phyloP scores from a whole-genome alignment of 2,888 invertebrate genomes.

The Linnaemya tessellans region DNA sequence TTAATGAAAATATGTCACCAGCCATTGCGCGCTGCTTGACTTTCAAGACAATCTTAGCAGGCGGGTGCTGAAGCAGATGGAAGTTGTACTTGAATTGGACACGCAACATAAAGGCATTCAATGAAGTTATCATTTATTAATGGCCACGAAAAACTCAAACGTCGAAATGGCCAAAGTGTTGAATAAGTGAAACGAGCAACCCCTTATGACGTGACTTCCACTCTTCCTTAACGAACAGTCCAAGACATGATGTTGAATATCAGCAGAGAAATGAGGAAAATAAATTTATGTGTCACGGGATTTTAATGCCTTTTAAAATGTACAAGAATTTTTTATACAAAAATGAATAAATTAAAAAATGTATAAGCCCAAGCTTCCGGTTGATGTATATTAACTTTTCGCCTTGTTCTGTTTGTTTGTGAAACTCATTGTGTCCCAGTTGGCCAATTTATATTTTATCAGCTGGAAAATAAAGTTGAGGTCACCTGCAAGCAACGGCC shows the following conservation, averaged over 20 bases:
- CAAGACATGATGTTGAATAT: slow-evolving; percentile 2
- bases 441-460: too few species aligned
- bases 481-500: too few species aligned
- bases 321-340: not conserved
- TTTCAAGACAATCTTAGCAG: not conserved
- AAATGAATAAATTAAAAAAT: slow-evolving; percentile 12
- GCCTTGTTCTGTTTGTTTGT: not conserved
- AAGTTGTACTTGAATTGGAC: slow-evolving; percentile 46
- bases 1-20: slow-evolving; percentile 59
- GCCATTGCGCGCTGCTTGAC: not conserved
- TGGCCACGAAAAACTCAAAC: slow-evolving; percentile 18
- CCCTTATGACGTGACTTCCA: not conserved
- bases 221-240: not conserved
- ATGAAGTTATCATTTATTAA: slow-evolving; percentile 65
- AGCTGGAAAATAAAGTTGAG: too few species aligned
- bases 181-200: slow-evolving; percentile 8
- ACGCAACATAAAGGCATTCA: slow-evolving; percentile 60
- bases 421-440: too few species aligned
- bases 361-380: slow-evolving; percentile 48
- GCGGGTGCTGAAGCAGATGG: not conserved
- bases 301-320: slow-evolving; percentile 13
- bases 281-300: slow-evolving; percentile 4
- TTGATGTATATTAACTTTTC: slow-evolving; percentile 1
- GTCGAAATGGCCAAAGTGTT: slow-evolving; percentile 5
- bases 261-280: not conserved